A percentile compares a stretch with the other conserved stretches of the same genome.
Evolutionary conservation across 2,113 vertebrate species (phyloP).

Genomic region (Ranitomeya imitator): DNA sequence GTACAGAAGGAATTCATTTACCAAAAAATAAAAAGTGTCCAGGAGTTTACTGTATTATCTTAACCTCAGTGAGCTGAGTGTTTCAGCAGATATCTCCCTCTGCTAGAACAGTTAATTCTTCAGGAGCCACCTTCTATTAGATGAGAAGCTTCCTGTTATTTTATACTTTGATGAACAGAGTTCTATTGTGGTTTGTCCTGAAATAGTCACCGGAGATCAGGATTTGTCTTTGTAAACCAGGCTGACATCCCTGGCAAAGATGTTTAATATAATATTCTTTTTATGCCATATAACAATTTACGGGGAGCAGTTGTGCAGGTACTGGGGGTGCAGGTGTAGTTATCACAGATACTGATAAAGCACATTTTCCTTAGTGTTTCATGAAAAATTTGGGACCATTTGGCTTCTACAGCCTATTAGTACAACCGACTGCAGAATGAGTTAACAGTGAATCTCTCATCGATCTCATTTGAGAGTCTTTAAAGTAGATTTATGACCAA

Average conservation of each 20-base stretch:
- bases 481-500: too few species aligned
- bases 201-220: slow-evolving; percentile 8
- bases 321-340: too few species aligned
- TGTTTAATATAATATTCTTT: neutral
- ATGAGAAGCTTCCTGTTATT: slow-evolving; percentile 56
- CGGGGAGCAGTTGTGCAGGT: neutral
- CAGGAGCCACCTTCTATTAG: slow-evolving; percentile 65
- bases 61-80: slow-evolving; percentile 69
- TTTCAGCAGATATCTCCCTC: slow-evolving; percentile 68
- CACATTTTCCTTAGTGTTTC: too few species aligned
- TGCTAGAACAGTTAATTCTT: slow-evolving; percentile 63
- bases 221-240: slow-evolving; percentile 7
- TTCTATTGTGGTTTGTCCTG: slow-evolving; percentile 34
- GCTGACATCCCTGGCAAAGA: neutral
- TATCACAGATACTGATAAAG: too few species aligned
- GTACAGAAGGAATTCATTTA: slow-evolving; percentile 66
- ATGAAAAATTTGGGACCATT: too few species aligned
- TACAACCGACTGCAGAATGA: too few species aligned
- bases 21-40: slow-evolving; percentile 64
- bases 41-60: slow-evolving; percentile 69
- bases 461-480: too few species aligned
- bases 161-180: slow-evolving; percentile 28
- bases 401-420: too few species aligned
- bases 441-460: too few species aligned
- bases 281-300: neutral